Conservation (phyloP, 2,797 vertebrate species). For the Tragelaphus oryx region DNA sequence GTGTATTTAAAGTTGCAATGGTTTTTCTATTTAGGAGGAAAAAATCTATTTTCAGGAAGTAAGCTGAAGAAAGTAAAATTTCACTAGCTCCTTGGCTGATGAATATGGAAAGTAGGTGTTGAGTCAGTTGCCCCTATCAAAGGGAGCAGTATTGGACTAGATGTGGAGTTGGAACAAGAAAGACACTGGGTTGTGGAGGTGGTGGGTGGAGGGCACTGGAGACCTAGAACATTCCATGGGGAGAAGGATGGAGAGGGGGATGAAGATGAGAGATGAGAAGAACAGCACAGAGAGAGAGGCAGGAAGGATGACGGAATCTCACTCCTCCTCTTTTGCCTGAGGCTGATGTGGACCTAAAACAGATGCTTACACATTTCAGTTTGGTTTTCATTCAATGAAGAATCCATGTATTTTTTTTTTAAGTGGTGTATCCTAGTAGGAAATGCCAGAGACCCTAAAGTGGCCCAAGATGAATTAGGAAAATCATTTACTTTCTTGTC, state of each 20-base stretch:
- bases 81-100: neutral
- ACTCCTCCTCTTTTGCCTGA: neutral
- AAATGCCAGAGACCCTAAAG: neutral
- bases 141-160: neutral
- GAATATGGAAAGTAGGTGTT: no score
- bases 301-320: neutral
- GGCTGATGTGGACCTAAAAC: neutral
- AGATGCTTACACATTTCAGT: neutral
- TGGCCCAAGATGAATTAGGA: neutral
- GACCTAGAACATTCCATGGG: neutral
- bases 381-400: constrained; percentile 27
- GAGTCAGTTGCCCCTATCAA: neutral
- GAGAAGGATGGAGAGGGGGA: neutral
- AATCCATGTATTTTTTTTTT: neutral
- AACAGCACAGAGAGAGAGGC: neutral
- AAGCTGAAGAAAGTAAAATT: neutral
- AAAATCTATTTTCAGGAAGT: neutral
- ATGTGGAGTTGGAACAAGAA: neutral
- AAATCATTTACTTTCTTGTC: constrained; percentile 6
- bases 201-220: neutral
- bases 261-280: neutral
- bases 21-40: neutral
- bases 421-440: neutral
- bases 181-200: neutral
- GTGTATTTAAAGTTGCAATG: neutral